phyloP scores from a whole-genome alignment of 2,888 invertebrate species.

The Miltochrista miniata region DNA sequence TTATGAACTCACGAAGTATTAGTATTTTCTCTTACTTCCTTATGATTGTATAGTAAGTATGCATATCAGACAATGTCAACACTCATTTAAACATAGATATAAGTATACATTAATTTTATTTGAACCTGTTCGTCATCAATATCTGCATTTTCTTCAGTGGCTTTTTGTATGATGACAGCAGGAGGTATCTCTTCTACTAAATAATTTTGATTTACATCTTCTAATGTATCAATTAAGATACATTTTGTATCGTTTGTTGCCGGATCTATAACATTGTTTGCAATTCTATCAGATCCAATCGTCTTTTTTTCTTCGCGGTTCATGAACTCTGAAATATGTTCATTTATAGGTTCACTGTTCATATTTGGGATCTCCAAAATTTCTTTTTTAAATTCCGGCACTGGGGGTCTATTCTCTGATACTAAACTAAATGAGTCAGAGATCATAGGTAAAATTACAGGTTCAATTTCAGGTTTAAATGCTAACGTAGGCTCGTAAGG shows the following conservation, averaged over 20 bases:
- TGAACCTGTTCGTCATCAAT: constrained; percentile 69
- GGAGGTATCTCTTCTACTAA: constrained; percentile 22
- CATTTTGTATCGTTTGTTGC: constrained; percentile 25
- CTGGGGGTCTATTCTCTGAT: constrained; percentile 14
- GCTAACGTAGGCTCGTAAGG: neutral
- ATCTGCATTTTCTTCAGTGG: constrained; percentile 49
- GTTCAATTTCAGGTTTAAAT: neutral
- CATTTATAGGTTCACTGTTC: constrained; percentile 26
- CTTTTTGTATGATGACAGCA: constrained; percentile 31
- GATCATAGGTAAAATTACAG: neutral
- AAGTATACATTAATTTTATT: constrained; percentile 73
- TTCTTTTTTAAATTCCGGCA: constrained; percentile 62
- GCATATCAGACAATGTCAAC: constrained; percentile 68
- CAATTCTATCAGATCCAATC: constrained; percentile 15
- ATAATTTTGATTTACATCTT: constrained; percentile 25
- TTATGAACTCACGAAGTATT: constrained; percentile 53
- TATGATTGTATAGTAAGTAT: constrained; percentile 66
- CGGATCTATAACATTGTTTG: constrained; percentile 15
- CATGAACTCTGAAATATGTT: constrained; percentile 20
- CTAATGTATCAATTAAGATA: constrained; percentile 27
- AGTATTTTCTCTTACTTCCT: constrained; percentile 52
- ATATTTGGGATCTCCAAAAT: constrained; percentile 44
- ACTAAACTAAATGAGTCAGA: no score
- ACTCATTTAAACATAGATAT: constrained; percentile 68
- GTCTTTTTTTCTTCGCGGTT: constrained; percentile 23